These are phyloP conservation scores for Euzophera pinguis DNA, from an alignment of 2,888 invertebrate genomes.

Conservation along the genomic window DNA sequence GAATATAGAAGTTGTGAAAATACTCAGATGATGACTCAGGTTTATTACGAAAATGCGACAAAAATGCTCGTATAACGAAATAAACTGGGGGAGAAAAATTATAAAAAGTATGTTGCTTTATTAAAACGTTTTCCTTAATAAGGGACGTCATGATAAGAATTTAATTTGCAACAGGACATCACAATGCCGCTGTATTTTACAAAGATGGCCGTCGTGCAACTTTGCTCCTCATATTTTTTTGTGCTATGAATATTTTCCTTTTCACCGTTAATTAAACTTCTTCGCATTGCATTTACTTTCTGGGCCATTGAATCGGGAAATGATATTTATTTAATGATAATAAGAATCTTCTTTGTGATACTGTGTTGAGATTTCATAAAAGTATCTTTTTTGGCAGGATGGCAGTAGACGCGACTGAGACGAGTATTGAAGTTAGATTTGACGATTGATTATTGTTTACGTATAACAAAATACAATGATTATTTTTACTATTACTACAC, in stretches of 20 bases:
- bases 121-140: constrained; percentile 11
- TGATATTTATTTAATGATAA: not conserved
- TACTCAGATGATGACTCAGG: not conserved
- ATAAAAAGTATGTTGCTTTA: constrained; percentile 8
- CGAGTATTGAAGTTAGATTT: no score
- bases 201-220: constrained; percentile 3
- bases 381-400: no score
- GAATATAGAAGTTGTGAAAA: no score
- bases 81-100: not conserved
- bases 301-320: no score
- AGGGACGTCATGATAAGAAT: constrained; percentile 12
- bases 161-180: constrained; percentile 14
- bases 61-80: constrained; percentile 5
- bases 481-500: no score
- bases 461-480: no score
- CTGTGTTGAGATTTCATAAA: no score
- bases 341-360: no score
- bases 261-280: not conserved
- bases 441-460: no score
- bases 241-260: constrained; percentile 6
- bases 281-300: no score
- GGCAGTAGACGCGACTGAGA: no score
- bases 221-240: constrained; percentile 4
- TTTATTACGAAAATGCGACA: not conserved
- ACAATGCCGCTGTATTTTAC: constrained; percentile 8